Evolutionary conservation across 2,888 invertebrate genomes (phyloP).

Genomic region (Pachliopta kotzebuea): DNA sequence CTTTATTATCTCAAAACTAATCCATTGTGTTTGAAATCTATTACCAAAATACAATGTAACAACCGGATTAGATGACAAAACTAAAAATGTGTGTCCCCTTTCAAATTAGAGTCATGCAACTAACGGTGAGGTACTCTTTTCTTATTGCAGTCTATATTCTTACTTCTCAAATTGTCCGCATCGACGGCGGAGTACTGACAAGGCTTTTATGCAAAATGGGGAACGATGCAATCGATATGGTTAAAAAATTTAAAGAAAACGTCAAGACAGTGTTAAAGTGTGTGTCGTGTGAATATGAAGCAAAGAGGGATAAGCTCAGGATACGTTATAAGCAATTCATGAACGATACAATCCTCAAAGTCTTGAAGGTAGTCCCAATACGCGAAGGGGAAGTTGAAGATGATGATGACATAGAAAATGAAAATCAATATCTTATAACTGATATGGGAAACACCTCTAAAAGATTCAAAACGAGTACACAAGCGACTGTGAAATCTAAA

Average conservation of each 20-base stretch:
- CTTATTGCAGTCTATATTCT: conserved; percentile 11
- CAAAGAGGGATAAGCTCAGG: conserved; percentile 35
- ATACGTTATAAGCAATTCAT: conserved; percentile 32
- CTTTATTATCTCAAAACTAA: conserved; percentile 23
- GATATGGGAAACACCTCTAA: neutral
- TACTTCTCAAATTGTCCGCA: conserved; percentile 7
- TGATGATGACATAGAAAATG: neutral
- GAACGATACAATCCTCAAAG: neutral
- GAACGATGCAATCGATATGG: neutral
- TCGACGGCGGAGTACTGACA: neutral
- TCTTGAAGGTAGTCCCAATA: neutral
- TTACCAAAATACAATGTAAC: conserved; percentile 15
- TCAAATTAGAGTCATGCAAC: conserved; percentile 18
- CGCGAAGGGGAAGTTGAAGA: neutral
- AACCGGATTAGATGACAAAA: neutral
- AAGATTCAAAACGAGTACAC: neutral
- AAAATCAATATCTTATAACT: neutral
- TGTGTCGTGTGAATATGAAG: conserved; percentile 29
- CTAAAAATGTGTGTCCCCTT: neutral
- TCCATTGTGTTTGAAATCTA: conserved; percentile 18
- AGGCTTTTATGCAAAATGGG: conserved; percentile 1
- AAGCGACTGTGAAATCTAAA: neutral
- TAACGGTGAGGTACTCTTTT: conserved; percentile 5
- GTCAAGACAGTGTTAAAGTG: conserved; percentile 28
- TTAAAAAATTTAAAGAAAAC: conserved; percentile 17